These are phyloP conservation scores for Sandelia bainsii DNA, from an alignment of 2,797 vertebrate genomes.

Conservation along the genomic window DNA sequence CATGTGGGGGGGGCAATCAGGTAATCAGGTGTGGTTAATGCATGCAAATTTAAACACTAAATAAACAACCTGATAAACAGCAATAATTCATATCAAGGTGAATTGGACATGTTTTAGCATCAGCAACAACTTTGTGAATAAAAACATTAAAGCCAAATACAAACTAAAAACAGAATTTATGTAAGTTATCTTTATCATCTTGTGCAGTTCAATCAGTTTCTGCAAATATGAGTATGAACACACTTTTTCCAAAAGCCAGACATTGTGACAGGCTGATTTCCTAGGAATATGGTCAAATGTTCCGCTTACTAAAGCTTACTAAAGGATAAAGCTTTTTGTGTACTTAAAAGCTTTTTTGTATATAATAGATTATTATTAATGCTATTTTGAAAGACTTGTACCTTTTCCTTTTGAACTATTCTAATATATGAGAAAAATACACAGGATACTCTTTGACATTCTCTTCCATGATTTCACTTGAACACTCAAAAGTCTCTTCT, in stretches of 20 bases:
- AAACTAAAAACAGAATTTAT: constrained; percentile 40
- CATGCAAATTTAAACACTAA: background rate
- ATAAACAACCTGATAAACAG: constrained; percentile 37
- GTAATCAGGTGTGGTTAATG: too few relatives aligned
- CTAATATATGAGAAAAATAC: constrained; percentile 25
- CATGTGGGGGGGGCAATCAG: too few relatives aligned
- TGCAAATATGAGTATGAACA: constrained; percentile 60
- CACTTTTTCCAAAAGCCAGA: constrained; percentile 36
- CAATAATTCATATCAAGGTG: constrained; percentile 40
- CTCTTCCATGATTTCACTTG: constrained; percentile 19
- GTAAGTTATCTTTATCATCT: constrained; percentile 42
- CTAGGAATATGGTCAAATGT: constrained; percentile 59
- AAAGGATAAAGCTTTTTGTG: constrained; percentile 50
- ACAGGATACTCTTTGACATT: constrained; percentile 35
- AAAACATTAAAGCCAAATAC: constrained; percentile 48
- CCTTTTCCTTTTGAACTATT: constrained; percentile 40
- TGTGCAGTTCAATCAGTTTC: constrained; percentile 49
- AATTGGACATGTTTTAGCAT: constrained; percentile 32
- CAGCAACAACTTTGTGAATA: constrained; percentile 30
- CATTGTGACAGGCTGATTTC: constrained; percentile 54
- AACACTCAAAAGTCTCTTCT: background rate
- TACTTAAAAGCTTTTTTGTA: constrained; percentile 44
- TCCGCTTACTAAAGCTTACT: constrained; percentile 47
- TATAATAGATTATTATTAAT: constrained; percentile 54
- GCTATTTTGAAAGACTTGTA: constrained; percentile 35